phyloP scores from a whole-genome alignment of 2,113 vertebrate genomes.

The Strigops habroptila region DNA sequence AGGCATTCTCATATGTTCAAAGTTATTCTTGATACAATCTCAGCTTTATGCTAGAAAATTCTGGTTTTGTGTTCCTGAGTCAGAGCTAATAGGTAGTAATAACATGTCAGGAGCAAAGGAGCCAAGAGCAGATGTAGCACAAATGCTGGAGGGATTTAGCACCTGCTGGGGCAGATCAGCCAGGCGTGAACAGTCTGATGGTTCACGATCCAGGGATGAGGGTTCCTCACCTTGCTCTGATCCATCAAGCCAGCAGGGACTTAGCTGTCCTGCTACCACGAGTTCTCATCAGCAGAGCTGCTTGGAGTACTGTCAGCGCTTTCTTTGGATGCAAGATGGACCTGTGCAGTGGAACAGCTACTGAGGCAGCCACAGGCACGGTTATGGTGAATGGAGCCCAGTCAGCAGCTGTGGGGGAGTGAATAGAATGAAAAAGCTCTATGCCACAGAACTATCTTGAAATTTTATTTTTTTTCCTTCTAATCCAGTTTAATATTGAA shows the following conservation, averaged over 20 bases:
- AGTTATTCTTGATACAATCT: background rate
- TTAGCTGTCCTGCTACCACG: rapidly evolving
- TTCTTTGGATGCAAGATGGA: rapidly evolving
- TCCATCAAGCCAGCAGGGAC: background rate
- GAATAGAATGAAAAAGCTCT: background rate
- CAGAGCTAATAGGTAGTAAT: rapidly evolving
- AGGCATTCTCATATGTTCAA: background rate
- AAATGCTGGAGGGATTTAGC: background rate
- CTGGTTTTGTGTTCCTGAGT: background rate
- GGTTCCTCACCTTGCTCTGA: background rate
- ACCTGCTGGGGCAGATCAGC: background rate
- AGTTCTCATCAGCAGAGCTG: background rate
- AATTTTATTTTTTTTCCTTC: too few relatives aligned
- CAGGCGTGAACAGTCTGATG: rapidly evolving
- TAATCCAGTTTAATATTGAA: background rate
- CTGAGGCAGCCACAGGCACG: background rate
- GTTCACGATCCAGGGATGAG: rapidly evolving
- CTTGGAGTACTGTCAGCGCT: rapidly evolving
- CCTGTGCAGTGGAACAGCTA: rapidly evolving
- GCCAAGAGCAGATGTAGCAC: background rate
- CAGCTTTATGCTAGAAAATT: background rate
- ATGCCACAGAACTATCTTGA: background rate
- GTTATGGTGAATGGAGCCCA: rapidly evolving
- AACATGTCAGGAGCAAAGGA: background rate
- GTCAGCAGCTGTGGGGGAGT: background rate